Evolutionary conservation across 2,888 invertebrate species (phyloP).

Genomic region (Tetramorium bicarinatum): DNA sequence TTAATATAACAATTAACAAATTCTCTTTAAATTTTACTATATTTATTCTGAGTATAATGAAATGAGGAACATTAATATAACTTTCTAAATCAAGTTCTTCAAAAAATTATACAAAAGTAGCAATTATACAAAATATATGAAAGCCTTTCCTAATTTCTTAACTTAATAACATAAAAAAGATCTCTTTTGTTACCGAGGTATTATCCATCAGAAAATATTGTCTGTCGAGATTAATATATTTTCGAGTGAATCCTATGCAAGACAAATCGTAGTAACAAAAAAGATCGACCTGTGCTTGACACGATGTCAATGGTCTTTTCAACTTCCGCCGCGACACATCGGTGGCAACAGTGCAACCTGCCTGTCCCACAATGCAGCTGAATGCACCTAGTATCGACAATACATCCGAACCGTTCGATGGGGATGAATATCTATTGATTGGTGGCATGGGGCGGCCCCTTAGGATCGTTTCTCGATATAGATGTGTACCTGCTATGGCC

Average conservation of each 20-base stretch:
- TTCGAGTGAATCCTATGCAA: conserved; percentile 31
- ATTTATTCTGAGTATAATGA: neutral
- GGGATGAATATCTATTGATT: conserved; percentile 86
- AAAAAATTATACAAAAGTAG: neutral
- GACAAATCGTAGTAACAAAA: conserved; percentile 44
- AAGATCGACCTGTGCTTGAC: conserved; percentile 53
- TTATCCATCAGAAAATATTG: neutral
- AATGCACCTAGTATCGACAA: conserved; percentile 82
- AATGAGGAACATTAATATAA: neutral
- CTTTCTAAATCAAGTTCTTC: neutral
- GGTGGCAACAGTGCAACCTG: conserved; percentile 82
- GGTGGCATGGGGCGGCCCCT: conserved; percentile 76
- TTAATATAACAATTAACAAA: neutral
- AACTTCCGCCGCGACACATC: conserved; percentile 56
- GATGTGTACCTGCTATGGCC: conserved; percentile 78
- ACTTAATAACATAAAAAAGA: neutral
- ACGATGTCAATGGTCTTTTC: conserved; percentile 51
- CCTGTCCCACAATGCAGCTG: conserved; percentile 77
- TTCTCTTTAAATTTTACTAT: neutral
- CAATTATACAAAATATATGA: neutral
- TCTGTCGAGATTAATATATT: conserved; percentile 34
- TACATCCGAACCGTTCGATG: conserved; percentile 80
- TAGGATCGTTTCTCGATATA: conserved; percentile 77
- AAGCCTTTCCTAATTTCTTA: neutral
- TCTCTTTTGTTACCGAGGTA: neutral